Conservation (phyloP, 2,888 invertebrate species). For the Machimus atricapillus region DNA sequence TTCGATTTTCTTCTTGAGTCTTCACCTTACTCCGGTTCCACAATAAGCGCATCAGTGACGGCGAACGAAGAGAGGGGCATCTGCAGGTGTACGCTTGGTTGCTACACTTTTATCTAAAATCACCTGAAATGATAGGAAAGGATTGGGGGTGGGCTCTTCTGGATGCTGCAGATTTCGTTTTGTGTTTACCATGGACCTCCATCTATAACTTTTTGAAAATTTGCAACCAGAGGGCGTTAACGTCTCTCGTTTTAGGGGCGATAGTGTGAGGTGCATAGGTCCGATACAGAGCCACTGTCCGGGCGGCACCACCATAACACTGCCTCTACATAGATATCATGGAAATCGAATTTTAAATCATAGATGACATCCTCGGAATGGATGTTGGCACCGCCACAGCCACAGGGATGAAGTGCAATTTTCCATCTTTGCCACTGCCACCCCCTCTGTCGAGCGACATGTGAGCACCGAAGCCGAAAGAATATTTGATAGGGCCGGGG, state of each 20-base stretch:
- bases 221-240: neutral
- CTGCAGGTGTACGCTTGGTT: neutral
- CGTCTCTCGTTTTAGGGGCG: neutral
- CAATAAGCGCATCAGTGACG: neutral
- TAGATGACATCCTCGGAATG: neutral
- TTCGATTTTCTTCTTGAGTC: neutral
- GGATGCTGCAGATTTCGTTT: neutral
- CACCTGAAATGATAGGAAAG: neutral
- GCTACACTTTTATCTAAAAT: neutral
- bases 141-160: neutral
- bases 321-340: neutral
- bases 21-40: neutral
- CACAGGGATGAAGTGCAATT: neutral
- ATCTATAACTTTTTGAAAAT: neutral
- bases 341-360: constrained; percentile 14
- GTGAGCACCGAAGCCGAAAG: neutral
- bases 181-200: neutral
- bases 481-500: neutral
- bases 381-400: neutral
- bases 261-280: neutral
- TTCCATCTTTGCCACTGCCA: neutral
- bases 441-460: neutral
- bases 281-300: neutral
- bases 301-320: neutral
- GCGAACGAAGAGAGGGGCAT: neutral